Evolutionary conservation across 2,797 vertebrate genomes (phyloP), one percentile per base, ranked within the genome.

Genomic region (Danio albolineatus): DNA sequence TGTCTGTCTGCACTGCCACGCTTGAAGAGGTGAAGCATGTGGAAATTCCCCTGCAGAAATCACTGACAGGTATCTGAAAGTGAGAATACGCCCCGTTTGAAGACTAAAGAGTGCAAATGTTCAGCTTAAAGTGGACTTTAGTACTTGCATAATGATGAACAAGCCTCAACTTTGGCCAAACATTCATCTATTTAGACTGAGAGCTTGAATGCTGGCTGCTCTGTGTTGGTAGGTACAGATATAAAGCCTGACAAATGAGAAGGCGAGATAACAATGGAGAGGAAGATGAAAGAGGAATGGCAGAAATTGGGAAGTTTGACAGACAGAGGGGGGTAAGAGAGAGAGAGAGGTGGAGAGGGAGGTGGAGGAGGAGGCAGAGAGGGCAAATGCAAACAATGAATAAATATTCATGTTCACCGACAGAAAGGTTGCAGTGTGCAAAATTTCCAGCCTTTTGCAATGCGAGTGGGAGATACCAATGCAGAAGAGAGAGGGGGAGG

Each of bases 391-490:
- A 76, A 73, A 70, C 69, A 80, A 73, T 54, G 53, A 81, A 86
- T 86, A 85, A 70, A 88, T 86, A 87, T 88, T 85, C 84, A 86
- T 88, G 80, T 81, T 86, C 79, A 78, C 72, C 73, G 61, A 84
- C 80, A 87, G 67, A 84, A 83, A 83, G 80, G 77, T 69, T 75
- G 83, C 78, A 81, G 79, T 82, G 80, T 84, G 65, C 65, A 74
- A 28, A 61, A 77, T 80, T 83, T 80, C 78, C 73, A 81, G 73
- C 61, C 66, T 66, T 85, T 76, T 81, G 82, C 84, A 73, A 83
- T 84, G 78, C 82, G 78, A 81, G 82, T 83, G 78, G 82, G 78
- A 69, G 72, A 49, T 61, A 78, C 69, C 69, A 64, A 66, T 66
- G 53, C 56, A 71, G 53, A 77, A 77, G 54, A 43, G 39, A 74